Base-by-base conservation (phyloP, 1,140 invertebrate genomes). In the Nephila pilipes region DNA sequence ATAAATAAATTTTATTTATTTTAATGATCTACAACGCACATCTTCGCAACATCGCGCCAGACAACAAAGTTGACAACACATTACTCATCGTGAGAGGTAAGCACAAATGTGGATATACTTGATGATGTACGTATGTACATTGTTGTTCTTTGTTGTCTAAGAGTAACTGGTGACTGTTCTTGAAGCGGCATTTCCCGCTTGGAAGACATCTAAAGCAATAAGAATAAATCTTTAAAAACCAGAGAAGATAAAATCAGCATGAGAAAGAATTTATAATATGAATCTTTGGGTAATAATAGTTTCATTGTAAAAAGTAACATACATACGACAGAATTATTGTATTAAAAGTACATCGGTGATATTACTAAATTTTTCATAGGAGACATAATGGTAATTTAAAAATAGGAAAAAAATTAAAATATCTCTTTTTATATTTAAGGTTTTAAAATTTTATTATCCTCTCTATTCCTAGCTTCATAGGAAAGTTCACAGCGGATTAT, bases 41-140 rank as follows among this genome's bases (percentile, higher is more conserved):
- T 87, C 57, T 60, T 38, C 38, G 16, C 20, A 85, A 22, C 36
- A 22, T 69, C 63, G 63, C n/a, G 54, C 60, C 29, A n/a, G n/a
- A 55, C 87, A 69, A 88, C 87, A 54, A 75, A 88, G 63, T 25
- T 75, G 63, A 38, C 60, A 75, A 69, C 87, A 69, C 12, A 20
- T 57, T 88, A 12, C 87, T 75, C 8, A 6, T 46, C 32, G 55
- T 29, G 36, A 2, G 10, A 6, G 29, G 22, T 75, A 36, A 63
- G 75, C 63, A 88, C 46, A 16, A n/a, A 6, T 18, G 32, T n/a
- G n/a, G 18, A 69, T 55, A 22, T 75, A n/a, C 87, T 29, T 5
- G 14, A 80, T 38, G 32, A 69, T 54, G 38, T 32, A 16, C n/a
- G 8, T 46, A 16, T 65, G 63, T 54, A 69, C 55, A 22, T 1